These are phyloP conservation scores for Chlorodrepanis virens DNA, from an alignment of 2,113 vertebrate species.

Conservation along the genomic window DNA sequence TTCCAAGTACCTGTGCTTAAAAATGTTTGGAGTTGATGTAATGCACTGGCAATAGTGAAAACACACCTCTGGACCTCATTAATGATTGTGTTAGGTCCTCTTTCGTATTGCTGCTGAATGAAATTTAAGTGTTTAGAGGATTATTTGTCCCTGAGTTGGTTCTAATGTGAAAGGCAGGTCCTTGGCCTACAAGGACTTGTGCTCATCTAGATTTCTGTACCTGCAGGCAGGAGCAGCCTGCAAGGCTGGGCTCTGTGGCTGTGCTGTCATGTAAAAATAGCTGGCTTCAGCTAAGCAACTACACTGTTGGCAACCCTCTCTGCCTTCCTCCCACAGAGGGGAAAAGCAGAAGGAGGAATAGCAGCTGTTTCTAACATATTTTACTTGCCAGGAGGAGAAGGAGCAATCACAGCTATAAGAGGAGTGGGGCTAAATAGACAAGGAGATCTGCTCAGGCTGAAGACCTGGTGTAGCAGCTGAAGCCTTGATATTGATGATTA, in stretches of 20 bases:
- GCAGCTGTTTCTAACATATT: slow-evolving; percentile 39
- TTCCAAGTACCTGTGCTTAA: not conserved
- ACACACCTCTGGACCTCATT: not conserved
- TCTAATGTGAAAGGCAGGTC: not conserved
- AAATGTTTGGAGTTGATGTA: not conserved
- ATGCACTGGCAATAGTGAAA: not conserved
- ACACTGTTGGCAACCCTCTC: slow-evolving; percentile 16
- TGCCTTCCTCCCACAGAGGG: slow-evolving; percentile 1
- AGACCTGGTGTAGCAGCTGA: not conserved
- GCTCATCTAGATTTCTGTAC: not conserved
- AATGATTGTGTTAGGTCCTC: not conserved
- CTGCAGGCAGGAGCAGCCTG: not conserved
- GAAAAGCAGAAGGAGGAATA: slow-evolving; percentile 30
- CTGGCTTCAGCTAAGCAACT: slow-evolving; percentile 1
- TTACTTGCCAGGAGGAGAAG: slow-evolving; percentile 31
- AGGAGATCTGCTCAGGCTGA: not conserved
- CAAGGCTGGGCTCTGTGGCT: not conserved
- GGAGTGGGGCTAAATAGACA: not conserved
- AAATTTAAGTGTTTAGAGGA: not conserved
- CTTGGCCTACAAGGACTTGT: not conserved
- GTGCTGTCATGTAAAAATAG: not conserved
- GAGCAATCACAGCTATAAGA: not conserved
- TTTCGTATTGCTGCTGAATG: not conserved
- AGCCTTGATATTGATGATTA: not conserved
- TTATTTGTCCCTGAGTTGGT: not conserved